Evolutionary conservation across 2,113 vertebrate species (phyloP).

Genomic region (Puma concolor): DNA sequence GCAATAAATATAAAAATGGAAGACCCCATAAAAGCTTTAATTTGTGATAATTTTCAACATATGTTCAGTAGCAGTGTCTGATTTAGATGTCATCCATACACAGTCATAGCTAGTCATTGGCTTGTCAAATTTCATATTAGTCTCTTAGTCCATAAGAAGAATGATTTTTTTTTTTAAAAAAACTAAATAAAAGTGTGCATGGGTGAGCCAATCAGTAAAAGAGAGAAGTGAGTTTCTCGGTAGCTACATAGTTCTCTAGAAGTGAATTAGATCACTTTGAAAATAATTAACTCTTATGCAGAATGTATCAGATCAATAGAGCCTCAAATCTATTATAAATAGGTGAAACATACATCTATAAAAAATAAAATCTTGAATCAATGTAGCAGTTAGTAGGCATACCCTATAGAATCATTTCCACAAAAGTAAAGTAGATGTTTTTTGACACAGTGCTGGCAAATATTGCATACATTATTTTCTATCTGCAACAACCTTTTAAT

Average conservation of each 20-base stretch:
- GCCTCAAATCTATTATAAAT: neutral
- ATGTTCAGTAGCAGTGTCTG: neutral
- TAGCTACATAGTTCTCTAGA: neutral
- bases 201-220: neutral
- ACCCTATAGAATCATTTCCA: neutral
- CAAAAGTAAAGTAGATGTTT: neutral
- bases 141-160: neutral
- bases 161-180: neutral
- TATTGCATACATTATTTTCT: neutral
- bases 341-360: neutral
- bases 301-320: neutral
- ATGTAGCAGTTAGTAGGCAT: neutral
- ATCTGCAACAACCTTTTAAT: neutral
- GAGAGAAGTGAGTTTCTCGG: conserved; percentile 19
- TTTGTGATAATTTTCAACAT: conserved; percentile 47
- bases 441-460: neutral
- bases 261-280: neutral
- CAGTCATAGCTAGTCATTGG: neutral
- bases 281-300: neutral
- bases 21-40: neutral
- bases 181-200: neutral
- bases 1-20: neutral
- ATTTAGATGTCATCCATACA: neutral
- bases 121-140: conserved; percentile 33
- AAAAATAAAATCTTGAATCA: neutral